A percentile compares a stretch with the other conserved stretches of the same genome.
phyloP scores from a whole-genome alignment of 2,797 vertebrate genomes.

The Mico argentatus region DNA sequence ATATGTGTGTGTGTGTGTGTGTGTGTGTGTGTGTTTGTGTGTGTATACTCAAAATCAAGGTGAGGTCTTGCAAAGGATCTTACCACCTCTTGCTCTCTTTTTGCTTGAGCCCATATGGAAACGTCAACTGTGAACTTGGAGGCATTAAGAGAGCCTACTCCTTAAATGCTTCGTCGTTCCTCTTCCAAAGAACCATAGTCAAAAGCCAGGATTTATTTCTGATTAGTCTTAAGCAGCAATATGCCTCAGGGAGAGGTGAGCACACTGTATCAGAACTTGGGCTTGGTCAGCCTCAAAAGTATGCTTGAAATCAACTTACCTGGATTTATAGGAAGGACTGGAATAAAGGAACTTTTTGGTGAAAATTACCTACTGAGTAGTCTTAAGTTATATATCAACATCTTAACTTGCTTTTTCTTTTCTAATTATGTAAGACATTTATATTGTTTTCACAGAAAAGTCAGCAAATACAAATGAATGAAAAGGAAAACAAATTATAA shows the following conservation, averaged over 20 bases:
- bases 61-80: not conserved
- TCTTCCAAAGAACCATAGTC: not conserved
- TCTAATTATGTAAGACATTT: not conserved
- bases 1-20: too few species aligned
- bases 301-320: not conserved
- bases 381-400: not conserved
- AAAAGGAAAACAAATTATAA: slow-evolving; percentile 30
- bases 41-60: not conserved
- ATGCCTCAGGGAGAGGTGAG: not conserved
- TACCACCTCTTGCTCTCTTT: not conserved
- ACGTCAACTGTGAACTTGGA: not conserved
- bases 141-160: not conserved
- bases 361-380: not conserved
- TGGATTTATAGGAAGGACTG: not conserved
- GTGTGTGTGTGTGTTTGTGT: too few species aligned
- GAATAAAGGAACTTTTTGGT: not conserved
- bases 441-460: slow-evolving; percentile 21
- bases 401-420: slow-evolving; percentile 6
- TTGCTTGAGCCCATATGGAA: not conserved
- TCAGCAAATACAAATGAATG: slow-evolving; percentile 19
- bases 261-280: not conserved
- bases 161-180: not conserved
- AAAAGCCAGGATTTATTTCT: not conserved
- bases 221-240: not conserved
- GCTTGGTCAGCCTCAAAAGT: not conserved